Percentiles rank a stretch among this genome's conserved stretches.
Conservation (phyloP, 1,140 invertebrate genomes). For the Scaptomyza hsui region DNA sequence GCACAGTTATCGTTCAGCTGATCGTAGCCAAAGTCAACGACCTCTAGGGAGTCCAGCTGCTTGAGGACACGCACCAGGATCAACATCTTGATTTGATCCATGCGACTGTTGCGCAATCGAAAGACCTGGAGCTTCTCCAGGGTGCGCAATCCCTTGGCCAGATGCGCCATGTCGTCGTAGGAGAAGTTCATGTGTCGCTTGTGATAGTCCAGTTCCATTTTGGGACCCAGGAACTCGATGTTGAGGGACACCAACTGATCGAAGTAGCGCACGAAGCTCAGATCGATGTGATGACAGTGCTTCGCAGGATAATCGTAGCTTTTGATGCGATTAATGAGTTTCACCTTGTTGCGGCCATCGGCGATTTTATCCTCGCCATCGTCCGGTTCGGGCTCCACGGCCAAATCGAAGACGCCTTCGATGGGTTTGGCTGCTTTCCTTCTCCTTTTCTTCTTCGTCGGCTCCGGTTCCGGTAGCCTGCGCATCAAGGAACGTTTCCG, state of each 20-base stretch:
- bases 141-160: slow-evolving; percentile 43
- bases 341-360: slow-evolving; percentile 59
- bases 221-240: slow-evolving; percentile 67
- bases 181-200: slow-evolving; percentile 65
- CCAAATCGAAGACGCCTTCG: slow-evolving; percentile 46
- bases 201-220: slow-evolving; percentile 52
- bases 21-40: slow-evolving; percentile 67
- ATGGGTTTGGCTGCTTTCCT: neutral
- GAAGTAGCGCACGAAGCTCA: slow-evolving; percentile 67
- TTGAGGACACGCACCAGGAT: slow-evolving; percentile 38
- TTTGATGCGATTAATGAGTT: slow-evolving; percentile 25
- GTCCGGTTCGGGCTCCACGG: slow-evolving; percentile 50
- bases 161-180: slow-evolving; percentile 50
- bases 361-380: slow-evolving; percentile 47
- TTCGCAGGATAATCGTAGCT: slow-evolving; percentile 54
- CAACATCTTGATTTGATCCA: slow-evolving; percentile 58
- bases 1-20: slow-evolving; percentile 60
- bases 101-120: slow-evolving; percentile 65
- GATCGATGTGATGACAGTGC: slow-evolving; percentile 65
- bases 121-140: slow-evolving; percentile 58
- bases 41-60: slow-evolving; percentile 37
- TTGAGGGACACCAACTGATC: slow-evolving; percentile 44
- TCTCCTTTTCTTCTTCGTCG: slow-evolving; percentile 34
- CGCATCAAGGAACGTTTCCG: neutral
- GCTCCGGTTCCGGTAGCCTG: neutral